phyloP scores from a whole-genome alignment of 2,113 vertebrate genomes.

The Oreocharis arfaki region DNA sequence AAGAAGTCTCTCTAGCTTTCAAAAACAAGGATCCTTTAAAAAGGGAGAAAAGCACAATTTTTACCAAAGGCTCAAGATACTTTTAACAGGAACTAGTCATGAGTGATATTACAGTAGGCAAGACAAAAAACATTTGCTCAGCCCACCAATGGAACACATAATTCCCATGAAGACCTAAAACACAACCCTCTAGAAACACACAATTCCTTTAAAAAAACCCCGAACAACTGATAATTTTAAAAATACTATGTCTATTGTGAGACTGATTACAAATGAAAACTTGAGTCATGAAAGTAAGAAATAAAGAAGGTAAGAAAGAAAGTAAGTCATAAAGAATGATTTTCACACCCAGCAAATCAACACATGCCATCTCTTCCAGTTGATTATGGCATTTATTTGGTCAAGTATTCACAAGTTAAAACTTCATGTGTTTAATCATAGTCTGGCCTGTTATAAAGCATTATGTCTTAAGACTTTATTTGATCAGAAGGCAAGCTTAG shows the following conservation, averaged over 20 bases:
- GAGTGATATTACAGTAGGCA: not conserved
- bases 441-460: slow-evolving; percentile 13
- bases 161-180: not conserved
- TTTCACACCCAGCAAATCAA: slow-evolving; percentile 23
- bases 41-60: not conserved
- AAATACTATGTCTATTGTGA: not conserved
- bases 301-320: not conserved
- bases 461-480: slow-evolving; percentile 10
- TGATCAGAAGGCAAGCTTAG: slow-evolving; percentile 46
- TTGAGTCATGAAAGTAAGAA: not conserved
- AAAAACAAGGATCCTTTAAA: not conserved
- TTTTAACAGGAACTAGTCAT: not conserved
- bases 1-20: not conserved
- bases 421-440: not conserved
- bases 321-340: not conserved
- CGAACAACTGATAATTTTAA: not conserved
- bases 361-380: not conserved
- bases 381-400: slow-evolving; percentile 30
- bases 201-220: not conserved
- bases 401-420: slow-evolving; percentile 57
- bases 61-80: not conserved
- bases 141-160: not conserved
- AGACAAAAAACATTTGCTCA: not conserved
- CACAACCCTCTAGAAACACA: not conserved
- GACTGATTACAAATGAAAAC: not conserved